Evolutionary conservation across 2,797 vertebrate genomes (phyloP), one percentile per base, ranked within the genome.

Genomic region (Huso huso): DNA sequence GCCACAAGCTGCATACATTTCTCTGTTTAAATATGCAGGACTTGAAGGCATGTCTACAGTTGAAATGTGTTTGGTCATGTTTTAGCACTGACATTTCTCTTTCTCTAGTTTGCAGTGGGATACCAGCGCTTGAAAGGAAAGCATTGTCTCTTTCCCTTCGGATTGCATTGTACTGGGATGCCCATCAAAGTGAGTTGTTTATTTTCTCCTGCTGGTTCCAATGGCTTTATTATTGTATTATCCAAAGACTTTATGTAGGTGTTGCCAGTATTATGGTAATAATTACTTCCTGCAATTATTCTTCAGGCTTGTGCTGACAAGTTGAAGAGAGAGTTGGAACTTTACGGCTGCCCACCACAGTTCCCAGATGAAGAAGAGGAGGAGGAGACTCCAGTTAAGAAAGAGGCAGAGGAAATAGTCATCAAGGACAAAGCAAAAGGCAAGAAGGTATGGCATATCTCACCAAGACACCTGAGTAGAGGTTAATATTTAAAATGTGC

Each of bases 121-220:
- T 99, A 91, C 78, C 97, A 98, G 82, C 84, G 90, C 69, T 69
- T 99, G 70, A 98, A 95, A 84, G 97, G 96, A 66, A 97, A 90
- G 78, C 86, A 50, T 48, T 99, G 96, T 72, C 85, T 99, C 61
- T 99, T 98, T 72, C 97, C 97, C 0, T 99, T 99, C 10, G 97
- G 96, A 9, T 82, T 99, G 2, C 97, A 99, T 79, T 99, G 97
- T 78, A 99, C 97, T 49, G 97, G 97, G 72, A 99, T 99, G 97
- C 97, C 97, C 8, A 98, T 99, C 81, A 99, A 98, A 90, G 97
- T 99, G 76, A 83, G 89, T 78, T 6, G 11, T 5, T 69, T 12
- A 11, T 18, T 23, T 37, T 67, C n/a, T 11, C 4, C 23, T 55
- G 13, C 23, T 37, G 23, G 23, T 37, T 37, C 23, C 2, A 37